Conservation (phyloP, 2,797 vertebrate species). For the Chelonia mydas region DNA sequence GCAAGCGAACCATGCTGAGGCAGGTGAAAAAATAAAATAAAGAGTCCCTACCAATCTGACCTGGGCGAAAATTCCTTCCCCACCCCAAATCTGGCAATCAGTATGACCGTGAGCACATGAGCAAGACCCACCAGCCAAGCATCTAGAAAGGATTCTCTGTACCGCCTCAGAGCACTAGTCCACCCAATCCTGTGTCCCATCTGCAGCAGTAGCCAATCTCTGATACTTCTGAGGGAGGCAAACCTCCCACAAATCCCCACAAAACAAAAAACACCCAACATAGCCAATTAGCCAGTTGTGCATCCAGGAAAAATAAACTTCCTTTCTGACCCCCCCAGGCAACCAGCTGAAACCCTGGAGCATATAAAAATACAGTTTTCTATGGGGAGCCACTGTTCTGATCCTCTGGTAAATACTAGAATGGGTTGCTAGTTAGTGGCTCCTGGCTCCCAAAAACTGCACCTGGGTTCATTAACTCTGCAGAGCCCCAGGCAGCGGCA, state of each 20-base stretch:
- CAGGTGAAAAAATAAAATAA: too few relatives aligned
- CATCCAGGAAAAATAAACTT: not conserved
- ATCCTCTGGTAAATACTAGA: not conserved
- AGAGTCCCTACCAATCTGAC: too few relatives aligned
- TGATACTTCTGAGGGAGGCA: not conserved
- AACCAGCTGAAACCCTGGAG: not conserved
- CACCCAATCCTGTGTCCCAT: not conserved
- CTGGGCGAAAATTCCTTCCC: too few relatives aligned
- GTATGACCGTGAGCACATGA: too few relatives aligned
- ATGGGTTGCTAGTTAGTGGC: not conserved
- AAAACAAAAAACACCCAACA: not conserved
- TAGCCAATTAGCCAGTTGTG: not conserved
- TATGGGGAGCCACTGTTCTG: rapidly evolving
- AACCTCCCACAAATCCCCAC: not conserved
- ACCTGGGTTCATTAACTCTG: not conserved
- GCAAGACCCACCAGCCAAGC: not conserved
- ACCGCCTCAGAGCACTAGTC: not conserved
- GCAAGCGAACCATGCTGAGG: too few relatives aligned
- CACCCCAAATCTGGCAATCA: too few relatives aligned
- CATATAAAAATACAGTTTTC: constrained; percentile 8
- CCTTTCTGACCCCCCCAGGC: not conserved
- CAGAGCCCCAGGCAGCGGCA: not conserved
- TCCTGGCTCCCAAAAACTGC: not conserved
- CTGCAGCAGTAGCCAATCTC: not conserved
- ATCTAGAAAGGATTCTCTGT: not conserved